Base-by-base conservation (phyloP, 2,113 vertebrate species). In the Drymodes brunneopygia region DNA sequence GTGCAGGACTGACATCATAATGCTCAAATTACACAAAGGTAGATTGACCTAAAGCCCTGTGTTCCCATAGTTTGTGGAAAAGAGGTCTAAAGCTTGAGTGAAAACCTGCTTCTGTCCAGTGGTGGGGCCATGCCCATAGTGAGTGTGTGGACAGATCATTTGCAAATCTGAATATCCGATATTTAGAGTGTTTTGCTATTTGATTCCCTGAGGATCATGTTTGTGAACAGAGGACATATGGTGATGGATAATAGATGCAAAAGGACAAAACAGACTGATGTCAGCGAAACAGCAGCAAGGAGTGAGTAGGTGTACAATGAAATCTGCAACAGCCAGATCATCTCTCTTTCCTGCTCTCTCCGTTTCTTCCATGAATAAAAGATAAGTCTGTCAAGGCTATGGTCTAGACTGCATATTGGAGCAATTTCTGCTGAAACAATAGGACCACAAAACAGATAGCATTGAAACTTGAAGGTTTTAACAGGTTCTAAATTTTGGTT, bases 261-360 rank as follows among this genome's bases (percentile, higher is more conserved):
- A 94, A 95, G 83, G 78, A 88, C 70, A 93, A 92, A 94, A 80
- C 56, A 93, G 33, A 81, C 65, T 60, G 56, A 86, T 91, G 71
- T 88, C 80, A 91, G 64, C 11, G 45, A 88, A 94, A 81, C 44
- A 92, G 88, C 79, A 86, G 71, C 42, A 64, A 66, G 53, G n/a
- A 61, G 9, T 40, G 69, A 78, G 60, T 88, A 86, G 67, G 60
- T 81, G 77, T 91, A 71, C 72, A 89, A 40, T 89, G 64, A 78
- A 92, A 92, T 84, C 69, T 89, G 64, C 56, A 60, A 60, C 15
- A 70, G 31, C 44, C 44, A 74, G 72, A 84, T 84, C 65, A 78
- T 92, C 23, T 81, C 82, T 92, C 51, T 88, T 79, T 57, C 81
- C 64, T 81, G 22, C 64, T 88, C 64, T 81, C 36, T 36, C 35